A percentile compares a stretch with the other conserved stretches of the same genome.
These are phyloP conservation scores for Enteromius radiatus DNA, from an alignment of 2,797 vertebrate genomes.

Conservation along the genomic window DNA sequence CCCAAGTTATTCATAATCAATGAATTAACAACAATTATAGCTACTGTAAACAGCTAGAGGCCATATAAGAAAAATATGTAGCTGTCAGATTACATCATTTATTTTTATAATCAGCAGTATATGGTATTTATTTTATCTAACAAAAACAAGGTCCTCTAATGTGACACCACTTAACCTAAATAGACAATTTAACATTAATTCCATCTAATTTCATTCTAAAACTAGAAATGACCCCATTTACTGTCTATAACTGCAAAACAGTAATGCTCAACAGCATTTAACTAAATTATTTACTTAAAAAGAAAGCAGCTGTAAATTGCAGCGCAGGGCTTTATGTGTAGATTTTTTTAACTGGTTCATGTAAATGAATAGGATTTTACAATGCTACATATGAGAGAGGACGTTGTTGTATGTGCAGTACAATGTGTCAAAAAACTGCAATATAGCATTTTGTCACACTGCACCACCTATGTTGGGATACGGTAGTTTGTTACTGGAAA, in stretches of 20 bases:
- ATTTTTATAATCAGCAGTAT: background rate
- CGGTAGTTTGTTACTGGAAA: background rate
- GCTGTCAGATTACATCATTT: background rate
- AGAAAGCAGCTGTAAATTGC: background rate
- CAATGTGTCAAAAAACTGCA: constrained; percentile 11
- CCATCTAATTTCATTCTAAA: background rate
- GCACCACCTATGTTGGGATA: constrained; percentile 11
- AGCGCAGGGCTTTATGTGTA: background rate
- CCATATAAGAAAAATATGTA: background rate
- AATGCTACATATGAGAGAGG: background rate
- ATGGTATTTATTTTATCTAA: background rate
- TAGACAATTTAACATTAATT: background rate
- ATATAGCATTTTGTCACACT: constrained; percentile 7
- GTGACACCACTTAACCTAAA: background rate
- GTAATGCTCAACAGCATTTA: background rate
- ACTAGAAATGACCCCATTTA: background rate
- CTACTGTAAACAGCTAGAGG: background rate
- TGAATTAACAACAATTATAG: background rate
- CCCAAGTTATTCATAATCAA: background rate
- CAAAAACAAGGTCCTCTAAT: background rate
- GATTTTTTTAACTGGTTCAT: background rate
- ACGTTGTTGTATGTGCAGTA: background rate
- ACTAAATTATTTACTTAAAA: background rate
- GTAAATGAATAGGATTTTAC: background rate
- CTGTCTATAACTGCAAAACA: background rate